Base-by-base conservation (phyloP, 2,888 invertebrate species). In the Caprella mutica region DNA sequence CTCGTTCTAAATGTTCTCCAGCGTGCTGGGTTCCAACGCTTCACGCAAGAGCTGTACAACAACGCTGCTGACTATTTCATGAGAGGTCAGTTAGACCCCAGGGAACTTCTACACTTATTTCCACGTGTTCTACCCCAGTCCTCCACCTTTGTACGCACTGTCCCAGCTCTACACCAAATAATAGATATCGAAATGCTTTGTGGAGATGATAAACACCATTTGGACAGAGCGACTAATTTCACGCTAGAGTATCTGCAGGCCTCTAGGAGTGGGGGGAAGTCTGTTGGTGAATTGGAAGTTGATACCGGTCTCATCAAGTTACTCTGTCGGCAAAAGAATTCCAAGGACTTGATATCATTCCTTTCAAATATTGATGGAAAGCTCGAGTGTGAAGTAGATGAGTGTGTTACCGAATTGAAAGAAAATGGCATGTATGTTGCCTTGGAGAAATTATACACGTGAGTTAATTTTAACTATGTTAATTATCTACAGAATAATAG, bases 271-370 rank as follows among this genome's bases (percentile, higher is more conserved):
- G n/a, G n/a, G n/a, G n/a, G n/a, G n/a, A n/a, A n/a, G n/a, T n/a
- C n/a, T n/a, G n/a, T n/a, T n/a, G n/a, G 21, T 39, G 48, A 1
- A 21, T 54, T 60, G 64, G 64, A 64, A 38, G 54, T 64, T 26
- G 60, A 64, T 43, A 64, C 64, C 14, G 64, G 57, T 17, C 53
- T 64, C 27, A 55, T 64, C 43, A 60, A 60, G 51, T 38, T 64
- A 21, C 42, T 48, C 19, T 48, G 57, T 21, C 52, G 55, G 17
- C 55, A 60, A 56, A 42, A 40, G 29, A 39, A 52, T 9, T 51
- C 55, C 14, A 27, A 40, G 3, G 55, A 58, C 23, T 42, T 64
- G 23, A 17, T 56, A n/a, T 23, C 26, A 3, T 64, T 64, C 51
- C 58, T 64, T 6, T n/a, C n/a, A n/a, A n/a, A n/a, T n/a, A n/a